Conservation (phyloP, 2,113 vertebrate species). For the Neofelis nebulosa region DNA sequence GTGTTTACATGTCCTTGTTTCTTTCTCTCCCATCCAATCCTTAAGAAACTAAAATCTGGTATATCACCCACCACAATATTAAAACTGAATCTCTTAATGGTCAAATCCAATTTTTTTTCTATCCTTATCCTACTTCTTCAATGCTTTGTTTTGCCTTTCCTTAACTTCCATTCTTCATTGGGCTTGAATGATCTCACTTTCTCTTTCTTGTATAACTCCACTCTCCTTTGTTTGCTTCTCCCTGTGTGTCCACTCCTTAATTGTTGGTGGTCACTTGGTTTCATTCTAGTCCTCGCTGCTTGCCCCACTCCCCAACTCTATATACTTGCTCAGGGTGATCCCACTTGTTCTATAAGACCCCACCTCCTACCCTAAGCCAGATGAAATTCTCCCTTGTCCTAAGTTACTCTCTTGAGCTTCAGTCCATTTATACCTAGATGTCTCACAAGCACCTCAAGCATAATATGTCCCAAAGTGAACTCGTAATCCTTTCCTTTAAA, state of each 20-base stretch:
- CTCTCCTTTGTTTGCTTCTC: not conserved
- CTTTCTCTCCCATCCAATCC: not conserved
- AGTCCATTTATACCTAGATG: not conserved
- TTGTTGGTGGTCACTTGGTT: not conserved
- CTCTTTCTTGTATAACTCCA: not conserved
- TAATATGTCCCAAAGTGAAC: not conserved
- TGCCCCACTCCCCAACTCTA: not conserved
- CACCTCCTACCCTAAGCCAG: not conserved
- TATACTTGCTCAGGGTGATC: not conserved
- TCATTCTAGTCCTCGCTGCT: not conserved
- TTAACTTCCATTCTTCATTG: not conserved
- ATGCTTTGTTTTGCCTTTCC: not conserved
- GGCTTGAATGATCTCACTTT: not conserved
- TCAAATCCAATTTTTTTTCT: not conserved
- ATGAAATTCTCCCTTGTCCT: not conserved
- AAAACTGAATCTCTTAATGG: not conserved
- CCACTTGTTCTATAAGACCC: not conserved
- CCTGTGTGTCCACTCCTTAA: not conserved
- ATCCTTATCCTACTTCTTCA: not conserved
- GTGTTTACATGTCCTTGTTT: not conserved
- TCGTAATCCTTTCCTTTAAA: not conserved
- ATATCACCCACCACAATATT: not conserved
- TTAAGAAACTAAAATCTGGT: conserved; percentile 1
- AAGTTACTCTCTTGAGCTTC: not conserved
- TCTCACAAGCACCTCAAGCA: not conserved